Base-by-base conservation (phyloP, 1,140 invertebrate genomes). In the Aphelenchoides fujianensis region DNA sequence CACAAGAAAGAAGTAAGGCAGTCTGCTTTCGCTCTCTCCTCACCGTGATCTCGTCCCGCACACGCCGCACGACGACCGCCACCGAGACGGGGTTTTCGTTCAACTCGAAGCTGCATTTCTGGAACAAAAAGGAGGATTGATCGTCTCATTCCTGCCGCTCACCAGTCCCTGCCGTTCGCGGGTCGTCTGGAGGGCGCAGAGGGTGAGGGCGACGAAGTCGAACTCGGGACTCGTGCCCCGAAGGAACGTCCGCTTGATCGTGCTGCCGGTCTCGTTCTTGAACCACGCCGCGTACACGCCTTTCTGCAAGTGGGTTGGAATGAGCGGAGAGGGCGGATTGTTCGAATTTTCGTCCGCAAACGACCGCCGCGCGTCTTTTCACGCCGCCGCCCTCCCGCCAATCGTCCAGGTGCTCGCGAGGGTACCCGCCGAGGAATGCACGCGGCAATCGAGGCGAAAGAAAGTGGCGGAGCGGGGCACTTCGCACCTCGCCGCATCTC, bases 281-380 rank as follows among this genome's bases (percentile, higher is more conserved):
- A 66, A 66, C 63, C 63, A 66, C 16, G 63, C 63, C 12, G 63
- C 63, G 32, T 66, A 66, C 23, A 66, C 63, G 16, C 63, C 63
- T 9, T 35, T 30, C 63, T 66, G 32, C 37, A 66, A 59, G 1
- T 36, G 1, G 30, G 7, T 64, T 64, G 3, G 62, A 9, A 23
- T 9, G 57, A 59, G 28, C 1, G 36, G 16, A 61, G 36, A 61
- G 36, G 19, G n/a, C 36, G 19, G 23, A 9, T 19, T 48, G 9
- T 59, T 59, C 9, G 41, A 59, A 59, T 59, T 9, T 59, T 7
- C 41, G 23, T 59, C 7, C 9, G 9, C 57, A 59, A 27, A 9
- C 9, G 9, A 59, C 7, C 19, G n/a, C n/a, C n/a, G n/a, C n/a
- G n/a, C n/a, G n/a, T n/a, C n/a, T n/a, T n/a, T n/a, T n/a, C n/a